A percentile compares a stretch with the other conserved stretches of the same genome.
These are phyloP conservation scores for Cranoglanis bouderius DNA, from an alignment of 2,113 vertebrate species.

Conservation along the genomic window DNA sequence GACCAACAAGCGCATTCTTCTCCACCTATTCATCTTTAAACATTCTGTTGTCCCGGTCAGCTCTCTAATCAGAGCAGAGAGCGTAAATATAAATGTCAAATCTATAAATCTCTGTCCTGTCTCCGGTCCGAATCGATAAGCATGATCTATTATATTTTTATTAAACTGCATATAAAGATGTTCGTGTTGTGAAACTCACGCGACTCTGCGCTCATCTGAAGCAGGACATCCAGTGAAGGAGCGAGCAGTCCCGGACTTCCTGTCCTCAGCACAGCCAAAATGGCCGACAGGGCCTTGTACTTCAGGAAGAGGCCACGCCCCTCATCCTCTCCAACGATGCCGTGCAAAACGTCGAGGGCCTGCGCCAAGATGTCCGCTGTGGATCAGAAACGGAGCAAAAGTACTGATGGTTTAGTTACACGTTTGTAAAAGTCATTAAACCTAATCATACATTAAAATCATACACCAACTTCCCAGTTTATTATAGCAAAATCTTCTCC, in stretches of 20 bases:
- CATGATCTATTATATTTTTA: neutral
- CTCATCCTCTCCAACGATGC: slow-evolving; percentile 81
- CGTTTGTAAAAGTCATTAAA: too few relatives aligned
- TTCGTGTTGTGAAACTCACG: slow-evolving; percentile 61
- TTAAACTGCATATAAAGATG: neutral
- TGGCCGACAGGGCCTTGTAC: slow-evolving; percentile 73
- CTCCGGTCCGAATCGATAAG: neutral
- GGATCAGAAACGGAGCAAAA: slow-evolving; percentile 15
- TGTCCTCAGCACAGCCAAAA: slow-evolving; percentile 75
- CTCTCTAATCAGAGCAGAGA: too few relatives aligned
- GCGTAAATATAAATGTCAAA: too few relatives aligned
- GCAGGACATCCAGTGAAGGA: slow-evolving; percentile 78
- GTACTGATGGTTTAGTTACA: too few relatives aligned
- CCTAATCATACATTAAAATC: neutral
- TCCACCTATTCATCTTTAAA: neutral
- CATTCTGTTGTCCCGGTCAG: too few relatives aligned
- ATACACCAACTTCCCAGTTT: neutral
- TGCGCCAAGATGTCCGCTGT: slow-evolving; percentile 83
- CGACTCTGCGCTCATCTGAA: slow-evolving; percentile 82
- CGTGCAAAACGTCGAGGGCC: slow-evolving; percentile 74
- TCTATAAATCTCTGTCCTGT: neutral
- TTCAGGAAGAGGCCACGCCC: slow-evolving; percentile 82
- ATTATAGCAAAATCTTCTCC: neutral
- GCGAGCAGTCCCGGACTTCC: slow-evolving; percentile 74
- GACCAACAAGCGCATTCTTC: too few relatives aligned